A percentile compares a stretch with the other conserved stretches of the same genome.
These are phyloP conservation scores for Ancistrus triradiatus DNA, from an alignment of 2,113 vertebrate species.

Conservation along the genomic window DNA sequence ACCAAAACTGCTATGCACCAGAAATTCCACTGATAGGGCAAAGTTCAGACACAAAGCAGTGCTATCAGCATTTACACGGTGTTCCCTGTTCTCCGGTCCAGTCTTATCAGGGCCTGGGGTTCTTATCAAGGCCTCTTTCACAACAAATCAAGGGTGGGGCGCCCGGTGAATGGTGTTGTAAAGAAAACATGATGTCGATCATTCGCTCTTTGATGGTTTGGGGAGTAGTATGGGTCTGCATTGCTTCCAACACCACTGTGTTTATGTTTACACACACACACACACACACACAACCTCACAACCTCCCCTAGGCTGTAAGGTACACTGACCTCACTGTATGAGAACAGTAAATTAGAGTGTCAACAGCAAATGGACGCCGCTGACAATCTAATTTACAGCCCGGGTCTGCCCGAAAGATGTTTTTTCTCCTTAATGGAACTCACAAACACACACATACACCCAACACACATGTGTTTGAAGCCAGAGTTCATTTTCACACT, in stretches of 20 bases:
- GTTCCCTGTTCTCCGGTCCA: constrained; percentile 8
- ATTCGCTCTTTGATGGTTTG: constrained; percentile 24
- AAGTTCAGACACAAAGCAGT: constrained; percentile 14
- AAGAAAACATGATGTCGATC: constrained; percentile 29
- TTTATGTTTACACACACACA: constrained; percentile 28
- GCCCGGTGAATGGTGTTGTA: background rate
- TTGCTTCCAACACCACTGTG: constrained; percentile 24
- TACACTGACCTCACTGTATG: constrained; percentile 55
- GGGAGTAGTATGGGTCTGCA: background rate
- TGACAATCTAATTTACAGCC: constrained; percentile 57
- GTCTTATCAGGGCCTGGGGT: constrained; percentile 5
- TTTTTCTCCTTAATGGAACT: constrained; percentile 24
- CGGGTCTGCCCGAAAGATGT: constrained; percentile 41
- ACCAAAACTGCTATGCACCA: background rate
- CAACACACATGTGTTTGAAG: constrained; percentile 13
- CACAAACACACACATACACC: constrained; percentile 33
- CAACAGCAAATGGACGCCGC: constrained; percentile 54
- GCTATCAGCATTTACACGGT: constrained; percentile 39
- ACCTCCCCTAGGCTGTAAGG: constrained; percentile 52
- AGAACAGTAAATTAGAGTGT: constrained; percentile 64
- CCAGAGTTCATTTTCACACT: constrained; percentile 15
- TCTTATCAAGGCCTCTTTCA: constrained; percentile 12
- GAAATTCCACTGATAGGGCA: constrained; percentile 18
- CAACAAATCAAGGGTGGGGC: constrained; percentile 1
- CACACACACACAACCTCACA: constrained; percentile 22